A percentile compares a stretch with the other conserved stretches of the same genome.
Conservation (phyloP, 2,888 invertebrate genomes). For the Xestobium rufovillosum region DNA sequence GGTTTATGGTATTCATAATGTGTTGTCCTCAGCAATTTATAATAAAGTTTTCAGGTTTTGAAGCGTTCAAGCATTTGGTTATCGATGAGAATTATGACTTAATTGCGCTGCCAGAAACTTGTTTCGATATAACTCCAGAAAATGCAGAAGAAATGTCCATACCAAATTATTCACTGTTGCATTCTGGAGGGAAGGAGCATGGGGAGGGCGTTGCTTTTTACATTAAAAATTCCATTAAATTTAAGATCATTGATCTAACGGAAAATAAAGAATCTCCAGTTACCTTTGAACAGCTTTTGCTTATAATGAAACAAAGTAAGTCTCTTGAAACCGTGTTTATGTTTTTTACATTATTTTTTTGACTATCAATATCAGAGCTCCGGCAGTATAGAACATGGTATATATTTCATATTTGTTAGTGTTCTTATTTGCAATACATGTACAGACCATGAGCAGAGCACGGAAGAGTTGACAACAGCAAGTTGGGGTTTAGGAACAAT, state of each 20-base stretch:
- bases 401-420: too few species aligned
- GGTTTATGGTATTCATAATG: too few species aligned
- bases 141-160: slow-evolving; percentile 31
- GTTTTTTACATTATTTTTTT: too few species aligned
- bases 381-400: too few species aligned
- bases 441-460: too few species aligned
- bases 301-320: slow-evolving; percentile 26
- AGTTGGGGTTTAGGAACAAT: too few species aligned
- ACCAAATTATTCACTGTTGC: slow-evolving; percentile 31
- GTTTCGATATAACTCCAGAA: slow-evolving; percentile 30
- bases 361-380: too few species aligned
- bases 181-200: slow-evolving; percentile 30
- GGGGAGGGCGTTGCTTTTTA: slow-evolving; percentile 33
- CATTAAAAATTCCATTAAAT: slow-evolving; percentile 34
- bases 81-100: slow-evolving; percentile 33
- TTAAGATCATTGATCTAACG: slow-evolving; percentile 33
- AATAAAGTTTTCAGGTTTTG: slow-evolving; percentile 29
- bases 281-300: slow-evolving; percentile 31
- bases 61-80: slow-evolving; percentile 32
- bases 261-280: slow-evolving; percentile 26
- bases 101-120: slow-evolving; percentile 31
- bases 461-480: too few species aligned
- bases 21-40: too few species aligned
- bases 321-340: slow-evolving; percentile 3
- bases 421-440: too few species aligned